Conservation (phyloP, 1,140 invertebrate species). For the Vanessa atalanta region DNA sequence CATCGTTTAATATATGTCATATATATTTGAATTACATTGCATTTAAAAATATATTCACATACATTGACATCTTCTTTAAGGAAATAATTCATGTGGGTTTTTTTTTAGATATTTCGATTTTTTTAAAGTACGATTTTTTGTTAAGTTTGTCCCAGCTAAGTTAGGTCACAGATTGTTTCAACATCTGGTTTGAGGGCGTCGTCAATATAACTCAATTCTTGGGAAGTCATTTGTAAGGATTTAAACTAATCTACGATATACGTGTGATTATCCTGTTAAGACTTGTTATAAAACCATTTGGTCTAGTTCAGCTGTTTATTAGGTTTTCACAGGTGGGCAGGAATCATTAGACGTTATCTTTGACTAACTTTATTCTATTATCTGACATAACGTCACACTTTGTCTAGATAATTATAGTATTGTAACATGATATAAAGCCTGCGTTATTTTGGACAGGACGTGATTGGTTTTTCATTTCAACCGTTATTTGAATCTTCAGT, state of each 20-base stretch:
- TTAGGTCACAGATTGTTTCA: not conserved
- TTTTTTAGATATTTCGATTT: no score
- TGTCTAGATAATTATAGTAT: no score
- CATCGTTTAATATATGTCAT: no score
- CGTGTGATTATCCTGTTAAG: not conserved
- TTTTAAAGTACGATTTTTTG: no score
- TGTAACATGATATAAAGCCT: no score
- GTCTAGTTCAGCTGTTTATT: not conserved
- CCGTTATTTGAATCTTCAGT: not conserved
- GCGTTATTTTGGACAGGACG: no score
- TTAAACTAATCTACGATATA: not conserved
- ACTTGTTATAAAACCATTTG: constrained; percentile 8
- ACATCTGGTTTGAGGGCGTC: not conserved
- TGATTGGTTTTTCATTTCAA: not conserved
- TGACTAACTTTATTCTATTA: not conserved
- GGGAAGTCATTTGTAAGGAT: not conserved
- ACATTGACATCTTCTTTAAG: no score
- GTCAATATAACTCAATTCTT: not conserved
- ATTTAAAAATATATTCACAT: no score
- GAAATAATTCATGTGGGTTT: no score
- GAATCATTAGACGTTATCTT: not conserved
- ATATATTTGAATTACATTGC: no score
- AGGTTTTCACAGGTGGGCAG: not conserved
- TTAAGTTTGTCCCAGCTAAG: no score
- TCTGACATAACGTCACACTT: no score